These are phyloP conservation scores for Lerista edwardsae DNA, from an alignment of 2,797 vertebrate species.

Conservation along the genomic window DNA sequence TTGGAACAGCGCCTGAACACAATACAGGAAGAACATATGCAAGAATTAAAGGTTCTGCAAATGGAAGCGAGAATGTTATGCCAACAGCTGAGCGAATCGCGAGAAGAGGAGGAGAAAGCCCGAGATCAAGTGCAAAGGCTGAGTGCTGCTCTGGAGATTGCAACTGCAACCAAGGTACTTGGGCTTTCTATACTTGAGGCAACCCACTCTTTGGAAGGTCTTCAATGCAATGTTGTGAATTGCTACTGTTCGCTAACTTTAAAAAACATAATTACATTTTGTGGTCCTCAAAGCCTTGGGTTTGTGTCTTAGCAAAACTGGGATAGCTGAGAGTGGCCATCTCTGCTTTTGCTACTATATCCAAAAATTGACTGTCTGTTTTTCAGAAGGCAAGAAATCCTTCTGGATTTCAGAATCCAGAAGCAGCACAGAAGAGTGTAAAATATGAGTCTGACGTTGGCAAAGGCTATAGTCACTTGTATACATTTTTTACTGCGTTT, in stretches of 20 bases:
- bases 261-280: neutral
- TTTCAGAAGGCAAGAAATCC: neutral
- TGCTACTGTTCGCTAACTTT: neutral
- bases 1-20: conserved; percentile 71
- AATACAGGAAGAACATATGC: conserved; percentile 74
- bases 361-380: neutral
- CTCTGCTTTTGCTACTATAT: neutral
- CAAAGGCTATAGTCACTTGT: neutral
- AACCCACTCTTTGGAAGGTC: neutral
- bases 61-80: conserved; percentile 71
- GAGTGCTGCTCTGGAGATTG: conserved; percentile 73
- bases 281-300: neutral
- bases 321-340: neutral
- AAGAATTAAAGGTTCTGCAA: conserved; percentile 71
- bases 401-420: too few species aligned
- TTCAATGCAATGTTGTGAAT: neutral
- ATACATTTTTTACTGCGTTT: too few species aligned
- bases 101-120: conserved; percentile 74
- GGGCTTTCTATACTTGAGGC: neutral
- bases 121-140: conserved; percentile 66
- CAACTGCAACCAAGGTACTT: conserved; percentile 72
- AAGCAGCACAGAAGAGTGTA: neutral
- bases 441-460: neutral
- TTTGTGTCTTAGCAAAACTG: neutral
- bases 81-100: conserved; percentile 65